phyloP scores from a whole-genome alignment of 37 sponge, comb jelly and placozoan genomes.

The Cliona cf. orientalis region DNA sequence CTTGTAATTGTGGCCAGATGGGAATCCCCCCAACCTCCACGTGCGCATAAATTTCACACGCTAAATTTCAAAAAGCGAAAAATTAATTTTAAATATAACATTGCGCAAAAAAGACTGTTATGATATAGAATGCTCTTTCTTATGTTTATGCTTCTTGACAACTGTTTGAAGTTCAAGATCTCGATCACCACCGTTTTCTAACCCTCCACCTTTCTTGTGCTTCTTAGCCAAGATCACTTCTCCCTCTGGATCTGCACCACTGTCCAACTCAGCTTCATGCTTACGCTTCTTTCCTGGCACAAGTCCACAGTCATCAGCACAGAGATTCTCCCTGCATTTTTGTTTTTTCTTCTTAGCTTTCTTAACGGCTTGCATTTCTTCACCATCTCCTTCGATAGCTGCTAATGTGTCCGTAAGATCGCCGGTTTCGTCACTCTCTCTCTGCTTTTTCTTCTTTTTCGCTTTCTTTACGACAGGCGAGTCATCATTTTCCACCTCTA shows the following conservation, averaged over 20 bases:
- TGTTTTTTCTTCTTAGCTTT: neutral
- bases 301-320: neutral
- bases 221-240: neutral
- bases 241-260: neutral
- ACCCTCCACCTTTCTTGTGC: neutral
- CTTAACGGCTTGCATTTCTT: neutral
- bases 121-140: no score
- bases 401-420: neutral
- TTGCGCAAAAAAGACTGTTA: no score
- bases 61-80: no score
- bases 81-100: no score
- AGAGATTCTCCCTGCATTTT: neutral
- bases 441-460: conserved; percentile 25
- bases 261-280: neutral
- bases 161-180: no score
- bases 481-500: neutral
- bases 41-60: no score
- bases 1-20: no score
- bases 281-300: neutral
- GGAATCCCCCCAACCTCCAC: no score
- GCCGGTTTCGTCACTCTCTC: neutral
- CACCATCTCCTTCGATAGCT: conserved; percentile 8
- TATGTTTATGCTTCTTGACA: no score
- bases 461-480: neutral
- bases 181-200: neutral